Evolutionary conservation across 2,888 invertebrate species (phyloP), one percentile per base, ranked within the genome.

Genomic region (Nysson spinosus): DNA sequence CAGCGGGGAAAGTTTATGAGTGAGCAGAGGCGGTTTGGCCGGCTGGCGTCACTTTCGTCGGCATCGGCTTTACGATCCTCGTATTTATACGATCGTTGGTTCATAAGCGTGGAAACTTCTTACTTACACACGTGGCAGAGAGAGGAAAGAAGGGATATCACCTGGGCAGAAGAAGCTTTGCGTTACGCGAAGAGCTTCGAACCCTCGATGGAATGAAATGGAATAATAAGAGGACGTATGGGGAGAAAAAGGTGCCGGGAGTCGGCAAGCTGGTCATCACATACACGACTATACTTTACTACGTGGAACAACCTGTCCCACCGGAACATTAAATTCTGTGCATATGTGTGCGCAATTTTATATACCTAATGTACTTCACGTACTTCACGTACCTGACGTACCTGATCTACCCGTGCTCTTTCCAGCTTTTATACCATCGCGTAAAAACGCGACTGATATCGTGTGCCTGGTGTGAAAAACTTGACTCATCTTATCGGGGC

Each of bases 71-170:
- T 73, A 73, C 69, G 73, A 73, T 57, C 63, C 37, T 40, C 55
- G 69, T 63, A 66, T 72, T 73, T 73, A 69, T 73, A 69, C 57
- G 72, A 72, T 72, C 72, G 58, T 56, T 55, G 63, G 56, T 69
- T 63, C 65, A 72, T 63, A 69, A 44, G 46, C 60, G 57, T 35
- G 57, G 57, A 69, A 72, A 69, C 69, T 72, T 72, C 65, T 72
- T 72, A 69, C 69, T 71, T 69, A 55, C 56, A 28, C 37, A 39
- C 30, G 37, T 14, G 9, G 17, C 7, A 19, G n/a, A 7, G 12
- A 0, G 12, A 7, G 35, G 20, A 5, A 43, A 39, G 39, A 22
- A 17, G 35, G 35, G 14, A 35, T 19, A 42, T 9, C 22, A 46
- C 37, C 16, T 32, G 57, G 63, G 24, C 43, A 49, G 49, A 60